Evolutionary conservation across 1,140 invertebrate genomes (phyloP).

Genomic region (Coelopa frigida): DNA sequence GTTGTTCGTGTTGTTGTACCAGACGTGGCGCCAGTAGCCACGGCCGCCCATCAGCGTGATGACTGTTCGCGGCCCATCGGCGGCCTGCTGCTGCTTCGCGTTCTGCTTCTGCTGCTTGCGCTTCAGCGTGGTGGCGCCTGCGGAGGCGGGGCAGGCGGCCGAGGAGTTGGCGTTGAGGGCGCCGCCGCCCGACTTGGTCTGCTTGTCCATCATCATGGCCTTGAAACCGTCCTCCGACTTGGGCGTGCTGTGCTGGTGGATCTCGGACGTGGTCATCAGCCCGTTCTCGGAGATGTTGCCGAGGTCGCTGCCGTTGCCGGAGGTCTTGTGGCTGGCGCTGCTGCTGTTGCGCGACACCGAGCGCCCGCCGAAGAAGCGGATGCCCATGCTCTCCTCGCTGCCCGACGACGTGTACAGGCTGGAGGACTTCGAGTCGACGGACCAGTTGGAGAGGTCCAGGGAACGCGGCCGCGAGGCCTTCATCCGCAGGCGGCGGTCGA

Average conservation of each 20-base stretch:
- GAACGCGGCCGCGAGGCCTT: conserved; percentile 71
- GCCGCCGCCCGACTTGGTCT: background rate
- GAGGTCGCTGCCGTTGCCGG: conserved; percentile 47
- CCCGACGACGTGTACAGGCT: conserved; percentile 73
- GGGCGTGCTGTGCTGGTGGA: conserved; percentile 25
- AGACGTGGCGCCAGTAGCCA: conserved; percentile 74
- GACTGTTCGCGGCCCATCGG: conserved; percentile 60
- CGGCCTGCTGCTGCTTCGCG: conserved; percentile 30
- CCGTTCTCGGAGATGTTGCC: conserved; percentile 44
- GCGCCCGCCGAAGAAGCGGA: conserved; percentile 48
- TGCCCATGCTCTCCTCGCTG: conserved; percentile 70
- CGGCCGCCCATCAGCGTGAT: conserved; percentile 80
- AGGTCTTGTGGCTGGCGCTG: conserved; percentile 56
- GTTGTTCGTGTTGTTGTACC: conserved; percentile 48
- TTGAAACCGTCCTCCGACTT: conserved; percentile 25
- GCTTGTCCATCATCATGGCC: conserved; percentile 8
- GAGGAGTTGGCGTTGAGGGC: conserved; percentile 8
- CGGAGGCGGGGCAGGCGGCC: conserved; percentile 18
- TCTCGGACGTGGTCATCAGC: conserved; percentile 31
- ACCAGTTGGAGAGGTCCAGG: conserved; percentile 79
- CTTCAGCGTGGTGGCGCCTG: conserved; percentile 36
- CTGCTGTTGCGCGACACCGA: conserved; percentile 65
- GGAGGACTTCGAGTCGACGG: conserved; percentile 76
- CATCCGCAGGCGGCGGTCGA: conserved; percentile 70
- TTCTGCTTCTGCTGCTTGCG: conserved; percentile 27